Base-by-base conservation (phyloP, 2,797 vertebrate species). In the Uromys caudimaculatus region DNA sequence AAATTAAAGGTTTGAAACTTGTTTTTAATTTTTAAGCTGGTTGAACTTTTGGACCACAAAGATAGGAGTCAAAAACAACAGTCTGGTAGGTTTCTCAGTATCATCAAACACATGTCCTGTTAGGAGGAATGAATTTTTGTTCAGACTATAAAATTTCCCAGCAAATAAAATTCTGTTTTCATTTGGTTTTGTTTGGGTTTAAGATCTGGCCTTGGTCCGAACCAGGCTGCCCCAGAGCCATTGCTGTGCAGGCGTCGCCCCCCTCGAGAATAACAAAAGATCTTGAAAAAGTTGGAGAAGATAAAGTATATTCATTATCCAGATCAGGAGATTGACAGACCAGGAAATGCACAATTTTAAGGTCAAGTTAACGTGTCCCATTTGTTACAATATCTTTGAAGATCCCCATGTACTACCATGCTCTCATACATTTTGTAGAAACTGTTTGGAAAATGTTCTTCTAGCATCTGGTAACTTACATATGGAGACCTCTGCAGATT, bases 391-490 rank as follows among this genome's bases (percentile, higher is more conserved):
- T 21, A 98, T 99, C 87, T 99, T 99, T 97, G 98, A 98, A 2
- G 99, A 99, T 44, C 99, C 99, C 0, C 99, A 99, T 0, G 99
- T 99, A 17, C 98, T 99, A n/a, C 99, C 99, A 6, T 99, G 99
- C 92, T 99, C 99, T 0, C 99, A 99, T 98, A 99, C 99, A 0
- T 99, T 99, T 98, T 99, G 99, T 94, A 99, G 98, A 98, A 97
- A 9, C 89, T 99, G 99, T 96, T 98, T 99, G 98, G 99, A 99
- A 97, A 99, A 98, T 0, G 95, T 99, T 82, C 98, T 99, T 85
- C 98, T 99, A 81, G 97, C 98, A 56, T 99, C 99, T 0, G 96
- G 85, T 78, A 98, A 98, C 98, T 98, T 99, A 99, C 93, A 98
- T 99, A 93, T 99, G 99, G 99, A 98, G 98, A 16, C 98, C 99